Evolutionary conservation across 1,140 invertebrate genomes (phyloP), one percentile per base, ranked within the genome.

Genomic region (Eumeta japonica): DNA sequence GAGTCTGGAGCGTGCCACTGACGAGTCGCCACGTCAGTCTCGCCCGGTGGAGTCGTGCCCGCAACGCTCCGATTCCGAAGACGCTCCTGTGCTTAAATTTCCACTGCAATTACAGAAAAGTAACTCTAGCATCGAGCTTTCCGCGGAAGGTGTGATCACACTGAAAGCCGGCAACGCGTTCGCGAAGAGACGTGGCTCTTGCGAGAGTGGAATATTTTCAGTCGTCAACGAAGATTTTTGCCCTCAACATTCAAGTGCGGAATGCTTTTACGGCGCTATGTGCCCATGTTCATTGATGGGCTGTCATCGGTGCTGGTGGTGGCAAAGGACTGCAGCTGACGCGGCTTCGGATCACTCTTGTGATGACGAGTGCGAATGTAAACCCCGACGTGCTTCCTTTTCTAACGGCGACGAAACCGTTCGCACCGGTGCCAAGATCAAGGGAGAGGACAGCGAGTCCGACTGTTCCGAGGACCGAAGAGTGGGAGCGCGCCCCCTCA

Each of bases 191-290:
- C 77, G 89, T 19, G 89, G 88, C n/a, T 92, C 89, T 5, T 91
- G 89, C 52, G 90, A 93, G 62, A 90, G 87, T 17, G 90, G 90
- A 1, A 92, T 92, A 52, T 93, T 89, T 75, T 91, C 88, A 16
- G 89, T 87, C 50, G 84, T 88, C 24, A 86, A 87, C 50, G 86
- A 88, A 56, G 86, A 88, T 52, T 78, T 80, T 48, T 72, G 77
- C 36, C 65, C 55, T 19, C 47, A 53, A 27, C 56, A 61, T 37
- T 47, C 40, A 14, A 34, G 43, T 29, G 42, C 46, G 28, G 50
- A 51, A 3, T 55, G 58, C 39, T 47, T 42, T 36, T 56, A 55
- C 45, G 54, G 55, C 34, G 61, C 61, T 28, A 48, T 72, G 46
- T 73, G 68, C 41, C 65, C 68, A 11, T 73, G 68, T 54, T 60